Evolutionary conservation across 2,888 invertebrate genomes (phyloP), one percentile per base, ranked within the genome.

Genomic region (Orchesella flavescens): DNA sequence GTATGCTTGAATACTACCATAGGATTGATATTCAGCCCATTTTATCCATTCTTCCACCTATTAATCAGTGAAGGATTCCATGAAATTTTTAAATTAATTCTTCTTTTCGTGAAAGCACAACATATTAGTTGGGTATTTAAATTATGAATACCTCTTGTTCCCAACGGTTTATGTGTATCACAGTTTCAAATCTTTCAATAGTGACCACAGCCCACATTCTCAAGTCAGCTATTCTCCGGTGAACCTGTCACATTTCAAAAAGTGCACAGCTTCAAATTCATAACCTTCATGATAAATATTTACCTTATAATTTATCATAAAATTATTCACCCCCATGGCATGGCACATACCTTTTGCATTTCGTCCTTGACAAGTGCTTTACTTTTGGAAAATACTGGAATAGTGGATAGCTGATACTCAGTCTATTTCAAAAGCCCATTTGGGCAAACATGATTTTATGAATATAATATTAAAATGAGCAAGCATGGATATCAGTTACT

Each of bases 141-240:
- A 34, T 34, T 34, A n/a, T n/a, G n/a, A n/a, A n/a, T n/a, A 86
- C 85, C 66, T 87, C 85, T 74, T 88, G 86, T 57, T 88, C 88
- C 88, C 88, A 88, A 15, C 86, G 73, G 65, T 87, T 87, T 17
- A 88, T 86, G 21, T 83, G 82, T 21, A 84, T 84, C 0, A 87
- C 76, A 1, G 76, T 76, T 65, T 86, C 86, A 59, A 87, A 55
- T 12, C 88, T 74, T 59, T 84, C 85, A 21, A 87, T 75, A 1
- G 83, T 83, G 0, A 81, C 76, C 23, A 83, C 78, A 19, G 84
- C 85, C 87, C 86, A 87, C 74, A 86, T 78, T 15, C 82, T 84
- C 21, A 88, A 53, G 19, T 85, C 82, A 5, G 72, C 24, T 19
- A 87, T 82, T 34, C 87, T 65, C 24, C 78, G 76, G n/a, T 87